Evolutionary conservation across 2,797 vertebrate genomes (phyloP), one percentile per base, ranked within the genome.

Genomic region (Sebastes vulpes): DNA sequence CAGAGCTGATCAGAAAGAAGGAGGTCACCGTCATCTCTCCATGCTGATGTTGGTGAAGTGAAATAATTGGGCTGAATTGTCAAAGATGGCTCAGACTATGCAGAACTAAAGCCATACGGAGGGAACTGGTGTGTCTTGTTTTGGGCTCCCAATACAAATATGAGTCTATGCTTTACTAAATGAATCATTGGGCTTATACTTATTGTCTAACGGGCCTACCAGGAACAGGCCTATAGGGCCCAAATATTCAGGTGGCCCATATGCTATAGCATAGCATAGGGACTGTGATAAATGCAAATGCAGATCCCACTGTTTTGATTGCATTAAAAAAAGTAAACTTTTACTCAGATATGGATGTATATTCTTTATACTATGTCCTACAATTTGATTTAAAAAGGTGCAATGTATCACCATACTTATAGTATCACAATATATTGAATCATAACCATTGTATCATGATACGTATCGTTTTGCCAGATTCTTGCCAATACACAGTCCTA

Each of bases 1-100:
- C 70, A 66, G 83, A 61, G 69, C 48, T 57, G 82, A 59, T 58
- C 72, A 82, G 71, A 64, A 83, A 68, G 68, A 83, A 82, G 71
- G 69, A 88, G 78, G 83, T 42, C 75, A 69, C 38, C 57, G 78
- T 68, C 60, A 75, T 68, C 75, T 68, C 31, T 31, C 63, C 25
- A 12, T 59, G 32, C 38, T 63, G 29, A 38, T 79, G 67, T 56
- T 4, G 31, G 14, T 31, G 25, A 53, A 64, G 11, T 26, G 72
- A 78, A 73, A 56, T 72, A 83, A 85, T 61, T 74, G 38, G 65
- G 74, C 65, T 77, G 9, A 52, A 25, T 25, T 58, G 28, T 21
- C 11, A 64, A 46, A 63, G 65, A 35, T 60, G 65, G 20, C 28
- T 59, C 54, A 7, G 32, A 71, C 20, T 12, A 57, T 6, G 60